Base-by-base conservation (phyloP, 2,888 invertebrate genomes). In the Drosophila pegasa region DNA sequence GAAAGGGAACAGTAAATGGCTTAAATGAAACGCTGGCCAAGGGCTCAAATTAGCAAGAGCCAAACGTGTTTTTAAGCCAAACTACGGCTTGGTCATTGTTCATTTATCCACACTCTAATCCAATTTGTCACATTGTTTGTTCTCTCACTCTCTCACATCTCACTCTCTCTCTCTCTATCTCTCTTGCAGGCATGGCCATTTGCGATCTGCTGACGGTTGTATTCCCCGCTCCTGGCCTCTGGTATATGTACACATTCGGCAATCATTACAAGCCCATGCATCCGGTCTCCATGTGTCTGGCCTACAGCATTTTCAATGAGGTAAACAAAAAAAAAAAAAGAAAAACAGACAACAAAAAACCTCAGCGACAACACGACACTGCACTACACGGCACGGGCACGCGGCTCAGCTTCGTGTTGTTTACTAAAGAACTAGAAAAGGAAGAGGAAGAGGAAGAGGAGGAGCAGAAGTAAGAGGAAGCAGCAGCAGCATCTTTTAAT, bases 141-240 rank as follows among this genome's bases (percentile, higher is more conserved):
- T 29, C n/a, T 20, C 37, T 25, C 25, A 8, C 27, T 27, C 35
- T 16, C 35, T 12, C 40, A 5, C 51, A 2, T 22, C 40, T 29
- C 16, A 33, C 20, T 16, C 22, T 45, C 25, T 37, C 18, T 55
- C 29, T 37, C 16, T 33, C 55, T 82, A 4, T 47, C 7, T 18
- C 12, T 18, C 8, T 50, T 35, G 16, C 74, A 92, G 92, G 96
- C n/a, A 98, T 98, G 98, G 98, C 98, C 0, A 94, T 98, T 5
- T 97, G 97, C 80, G 98, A 98, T 93, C 96, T 98, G 95, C 95
- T 98, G 91, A 98, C 98, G 0, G 95, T 98, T 89, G 94, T 97
- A 56, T 96, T 97, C 89, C 97, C 98, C 0, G 96, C 97, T 0
- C 98, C 98, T 0, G 97, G 97, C 95, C 95, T 98, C 50, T 95